These are phyloP conservation scores for Corythornis madagascariensis DNA, from an alignment of 2,113 vertebrate species.

Conservation along the genomic window DNA sequence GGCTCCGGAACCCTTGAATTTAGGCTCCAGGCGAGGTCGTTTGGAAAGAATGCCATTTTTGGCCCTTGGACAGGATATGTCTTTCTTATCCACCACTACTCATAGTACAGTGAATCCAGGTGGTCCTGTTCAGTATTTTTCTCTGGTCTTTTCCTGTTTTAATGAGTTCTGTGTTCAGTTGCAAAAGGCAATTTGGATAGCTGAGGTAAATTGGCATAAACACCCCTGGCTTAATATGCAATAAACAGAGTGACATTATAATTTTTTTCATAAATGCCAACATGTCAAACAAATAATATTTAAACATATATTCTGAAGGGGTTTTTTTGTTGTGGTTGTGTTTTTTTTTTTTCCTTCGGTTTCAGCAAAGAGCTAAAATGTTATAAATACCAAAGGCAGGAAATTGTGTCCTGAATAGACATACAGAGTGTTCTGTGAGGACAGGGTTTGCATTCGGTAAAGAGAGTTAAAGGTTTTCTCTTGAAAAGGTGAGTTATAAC, in stretches of 20 bases:
- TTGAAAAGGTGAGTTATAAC: background rate
- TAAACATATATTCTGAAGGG: background rate
- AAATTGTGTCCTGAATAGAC: background rate
- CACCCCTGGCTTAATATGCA: background rate
- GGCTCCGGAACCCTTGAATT: too few relatives aligned
- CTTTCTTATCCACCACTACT: background rate
- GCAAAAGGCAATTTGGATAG: background rate
- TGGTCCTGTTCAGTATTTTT: background rate
- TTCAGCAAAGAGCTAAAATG: background rate
- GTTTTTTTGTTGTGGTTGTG: too few relatives aligned
- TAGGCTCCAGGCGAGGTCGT: too few relatives aligned
- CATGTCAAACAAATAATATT: background rate
- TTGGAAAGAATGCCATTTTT: too few relatives aligned
- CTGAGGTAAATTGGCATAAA: background rate
- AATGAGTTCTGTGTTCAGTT: background rate
- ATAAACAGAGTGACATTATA: background rate
- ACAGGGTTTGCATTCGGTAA: background rate
- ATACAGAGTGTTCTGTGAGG: background rate
- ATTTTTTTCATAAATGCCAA: background rate
- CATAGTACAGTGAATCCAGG: background rate
- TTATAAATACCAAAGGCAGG: background rate
- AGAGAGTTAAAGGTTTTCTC: too few relatives aligned
- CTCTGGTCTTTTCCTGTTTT: background rate
- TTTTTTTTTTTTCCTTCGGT: rapidly evolving
- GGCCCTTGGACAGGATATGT: too few relatives aligned